Evolutionary conservation across 92 coral and sea anemone species (phyloP).

Genomic region (Montipora capitata): DNA sequence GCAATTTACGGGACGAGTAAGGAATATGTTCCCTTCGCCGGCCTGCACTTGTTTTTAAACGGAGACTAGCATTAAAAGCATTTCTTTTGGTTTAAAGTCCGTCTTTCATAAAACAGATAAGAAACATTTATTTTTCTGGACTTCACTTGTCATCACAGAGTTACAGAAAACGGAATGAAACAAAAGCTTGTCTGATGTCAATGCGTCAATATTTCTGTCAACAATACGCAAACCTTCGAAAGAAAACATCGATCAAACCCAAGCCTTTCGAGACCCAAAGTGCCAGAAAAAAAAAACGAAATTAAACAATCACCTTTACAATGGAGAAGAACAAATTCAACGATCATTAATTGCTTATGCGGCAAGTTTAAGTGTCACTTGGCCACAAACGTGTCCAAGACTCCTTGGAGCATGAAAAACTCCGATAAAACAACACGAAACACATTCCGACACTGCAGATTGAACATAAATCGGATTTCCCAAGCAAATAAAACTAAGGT

Average conservation of each 20-base stretch:
- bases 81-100: neutral
- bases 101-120: neutral
- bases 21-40: neutral
- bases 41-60: neutral
- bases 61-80: constrained; percentile 22
- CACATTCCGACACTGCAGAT: neutral
- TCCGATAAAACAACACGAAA: neutral
- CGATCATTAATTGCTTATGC: too few species aligned
- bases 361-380: constrained; percentile 10
- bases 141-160: neutral
- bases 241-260: too few species aligned
- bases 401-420: neutral
- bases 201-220: too few species aligned
- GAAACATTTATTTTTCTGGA: neutral
- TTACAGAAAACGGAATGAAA: neutral
- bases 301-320: too few species aligned
- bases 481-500: constrained; percentile 22
- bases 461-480: constrained; percentile 30
- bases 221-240: too few species aligned
- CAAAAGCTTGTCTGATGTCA: too few species aligned
- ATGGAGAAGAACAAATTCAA: too few species aligned
- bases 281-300: too few species aligned
- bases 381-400: constrained; percentile 13
- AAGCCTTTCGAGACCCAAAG: too few species aligned
- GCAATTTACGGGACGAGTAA: neutral